Evolutionary conservation across 2,113 vertebrate species (phyloP).

Genomic region (Chaetura pelagica): DNA sequence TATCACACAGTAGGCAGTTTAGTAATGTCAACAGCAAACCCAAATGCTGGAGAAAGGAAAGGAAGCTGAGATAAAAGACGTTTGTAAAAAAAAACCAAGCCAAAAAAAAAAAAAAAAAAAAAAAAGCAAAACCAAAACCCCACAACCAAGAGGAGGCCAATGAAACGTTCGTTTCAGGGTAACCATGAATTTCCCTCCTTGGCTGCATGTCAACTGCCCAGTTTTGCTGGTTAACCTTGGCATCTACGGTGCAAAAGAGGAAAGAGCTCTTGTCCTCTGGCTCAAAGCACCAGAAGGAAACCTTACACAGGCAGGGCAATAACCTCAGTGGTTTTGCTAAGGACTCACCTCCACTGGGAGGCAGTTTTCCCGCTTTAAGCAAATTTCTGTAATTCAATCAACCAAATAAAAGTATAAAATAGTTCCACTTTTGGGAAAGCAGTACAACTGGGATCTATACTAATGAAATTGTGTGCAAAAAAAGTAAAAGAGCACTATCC

Average conservation of each 20-base stretch:
- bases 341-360: background rate
- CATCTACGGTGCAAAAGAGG: accelerated
- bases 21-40: background rate
- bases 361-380: background rate
- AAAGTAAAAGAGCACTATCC: background rate
- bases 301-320: background rate
- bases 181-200: background rate
- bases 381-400: background rate
- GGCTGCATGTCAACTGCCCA: background rate
- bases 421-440: background rate
- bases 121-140: too few species aligned
- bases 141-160: background rate
- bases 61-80: background rate
- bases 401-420: background rate
- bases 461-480: background rate
- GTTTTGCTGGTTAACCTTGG: background rate
- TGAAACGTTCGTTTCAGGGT: background rate
- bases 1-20: background rate
- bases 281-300: background rate
- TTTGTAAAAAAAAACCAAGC: too few species aligned
- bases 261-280: background rate
- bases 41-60: background rate
- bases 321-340: background rate
- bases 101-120: too few species aligned
- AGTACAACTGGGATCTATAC: background rate